These are phyloP conservation scores for Amiota communis DNA, from an alignment of 2,888 invertebrate species.

Conservation along the genomic window DNA sequence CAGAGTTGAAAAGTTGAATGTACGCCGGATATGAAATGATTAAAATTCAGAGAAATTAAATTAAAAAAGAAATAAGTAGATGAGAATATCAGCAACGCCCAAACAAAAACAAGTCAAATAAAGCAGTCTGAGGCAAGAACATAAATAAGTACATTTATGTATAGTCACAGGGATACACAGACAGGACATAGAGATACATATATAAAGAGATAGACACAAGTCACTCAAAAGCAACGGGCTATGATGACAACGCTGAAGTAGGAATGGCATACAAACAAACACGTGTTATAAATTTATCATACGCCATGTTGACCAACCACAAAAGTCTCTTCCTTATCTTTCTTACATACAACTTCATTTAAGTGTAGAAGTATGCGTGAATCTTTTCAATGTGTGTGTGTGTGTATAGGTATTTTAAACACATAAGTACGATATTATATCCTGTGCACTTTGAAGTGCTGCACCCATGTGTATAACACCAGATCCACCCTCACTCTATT, in stretches of 20 bases:
- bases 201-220: conserved; percentile 3
- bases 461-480: conserved; percentile 3
- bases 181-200: neutral
- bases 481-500: neutral
- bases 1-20: neutral
- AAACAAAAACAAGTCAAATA: conserved; percentile 1
- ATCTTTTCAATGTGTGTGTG: conserved; percentile 8
- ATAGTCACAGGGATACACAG: neutral
- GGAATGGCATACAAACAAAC: conserved; percentile 44
- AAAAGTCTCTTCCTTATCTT: neutral
- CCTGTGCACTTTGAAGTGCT: conserved; percentile 1
- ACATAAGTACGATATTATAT: conserved; percentile 6
- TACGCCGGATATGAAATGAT: conserved; percentile 19
- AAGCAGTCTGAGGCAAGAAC: neutral
- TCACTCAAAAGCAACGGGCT: conserved; percentile 35
- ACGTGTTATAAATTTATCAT: conserved; percentile 62
- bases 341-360: conserved; percentile 36
- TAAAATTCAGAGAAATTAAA: conserved; percentile 1
- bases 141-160: neutral
- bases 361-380: conserved; percentile 5
- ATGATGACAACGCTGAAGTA: conserved; percentile 43
- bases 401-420: neutral
- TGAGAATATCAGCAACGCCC: conserved; percentile 3
- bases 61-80: conserved; percentile 16
- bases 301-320: conserved; percentile 50